Base-by-base conservation (phyloP, 2,797 vertebrate genomes). In the Gallinago solitaria region DNA sequence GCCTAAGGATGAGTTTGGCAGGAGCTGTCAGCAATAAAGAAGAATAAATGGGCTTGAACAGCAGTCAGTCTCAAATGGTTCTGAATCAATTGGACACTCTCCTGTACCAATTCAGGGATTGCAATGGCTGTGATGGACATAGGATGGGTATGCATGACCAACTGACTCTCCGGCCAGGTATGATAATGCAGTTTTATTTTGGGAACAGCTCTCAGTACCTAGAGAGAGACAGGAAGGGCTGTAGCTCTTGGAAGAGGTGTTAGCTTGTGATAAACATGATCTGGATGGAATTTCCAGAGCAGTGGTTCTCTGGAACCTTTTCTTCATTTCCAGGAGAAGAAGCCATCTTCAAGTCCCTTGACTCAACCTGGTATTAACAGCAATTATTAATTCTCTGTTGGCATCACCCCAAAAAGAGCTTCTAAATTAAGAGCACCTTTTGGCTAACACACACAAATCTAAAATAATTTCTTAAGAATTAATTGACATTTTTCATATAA, bases 111-210 rank as follows among this genome's bases (percentile, higher is more conserved):
- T 47, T 87, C 24, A 67, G 9, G 9, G 9, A 27, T 47, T 9
- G 0, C n/a, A 74, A 11, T 9, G 56, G 4, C 20, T 60, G 27
- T 65, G 24, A 65, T 48, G 27, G 18, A 18, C 23, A 23, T 9
- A 19, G 10, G 23, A 75, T 17, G 11, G 5, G 28, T 24, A 16
- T 59, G 4, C 6, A 73, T 8, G 16, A 60, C 21, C 11, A 45
- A 59, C 32, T 13, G 51, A 21, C 65, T 61, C 63, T 89, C 33
- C 0, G 0, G 45, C 54, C 15, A 73, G 15, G 2, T 20, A 23
- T 16, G 9, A 18, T 25, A 63, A 45, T 9, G 35, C 1, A 35
- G 8, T 64, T 80, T 68, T 23, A 13, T 60, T 33, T 32, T 1
- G 4, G 33, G 51, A 35, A 69, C 20, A 69, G 9, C 5, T 60